Evolutionary conservation across 2,797 vertebrate genomes (phyloP).

Genomic region (Leucoraja ocellata): DNA sequence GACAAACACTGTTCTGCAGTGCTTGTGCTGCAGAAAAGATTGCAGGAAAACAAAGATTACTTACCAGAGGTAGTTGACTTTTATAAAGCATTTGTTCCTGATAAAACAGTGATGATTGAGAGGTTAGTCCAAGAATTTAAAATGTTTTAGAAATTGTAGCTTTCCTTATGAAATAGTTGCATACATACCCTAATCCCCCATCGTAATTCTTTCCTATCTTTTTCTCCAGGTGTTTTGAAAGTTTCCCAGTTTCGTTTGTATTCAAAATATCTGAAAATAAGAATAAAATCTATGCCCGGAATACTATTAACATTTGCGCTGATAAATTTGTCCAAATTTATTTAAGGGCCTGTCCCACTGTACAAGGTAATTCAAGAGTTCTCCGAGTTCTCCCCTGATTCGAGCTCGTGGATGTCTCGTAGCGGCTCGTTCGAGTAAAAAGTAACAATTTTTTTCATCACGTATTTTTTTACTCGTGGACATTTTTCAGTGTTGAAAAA

Average conservation of each 20-base stretch:
- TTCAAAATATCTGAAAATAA: conserved; percentile 60
- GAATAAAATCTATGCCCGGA: neutral
- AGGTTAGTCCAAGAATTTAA: neutral
- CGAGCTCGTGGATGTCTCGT: no score
- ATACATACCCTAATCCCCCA: conserved; percentile 58
- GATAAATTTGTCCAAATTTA: neutral
- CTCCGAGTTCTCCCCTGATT: no score
- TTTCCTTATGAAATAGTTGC: neutral
- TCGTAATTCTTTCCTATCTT: conserved; percentile 54
- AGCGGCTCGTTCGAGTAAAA: no score
- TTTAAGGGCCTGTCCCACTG: neutral
- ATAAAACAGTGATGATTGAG: conserved; percentile 9
- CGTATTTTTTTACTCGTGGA: no score
- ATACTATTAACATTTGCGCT: neutral
- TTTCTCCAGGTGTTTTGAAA: conserved; percentile 61
- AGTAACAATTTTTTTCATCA: no score
- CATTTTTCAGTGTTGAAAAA: no score
- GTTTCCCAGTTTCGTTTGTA: conserved; percentile 67
- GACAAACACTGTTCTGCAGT: neutral
- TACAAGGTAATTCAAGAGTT: no score
- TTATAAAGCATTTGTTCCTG: conserved; percentile 59
- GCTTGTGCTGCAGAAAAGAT: neutral
- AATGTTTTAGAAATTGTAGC: neutral
- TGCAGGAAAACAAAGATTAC: conserved; percentile 42
- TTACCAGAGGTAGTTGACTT: conserved; percentile 56